These are phyloP conservation scores for Diarsia rubi DNA, from an alignment of 2,888 invertebrate species.

Conservation along the genomic window DNA sequence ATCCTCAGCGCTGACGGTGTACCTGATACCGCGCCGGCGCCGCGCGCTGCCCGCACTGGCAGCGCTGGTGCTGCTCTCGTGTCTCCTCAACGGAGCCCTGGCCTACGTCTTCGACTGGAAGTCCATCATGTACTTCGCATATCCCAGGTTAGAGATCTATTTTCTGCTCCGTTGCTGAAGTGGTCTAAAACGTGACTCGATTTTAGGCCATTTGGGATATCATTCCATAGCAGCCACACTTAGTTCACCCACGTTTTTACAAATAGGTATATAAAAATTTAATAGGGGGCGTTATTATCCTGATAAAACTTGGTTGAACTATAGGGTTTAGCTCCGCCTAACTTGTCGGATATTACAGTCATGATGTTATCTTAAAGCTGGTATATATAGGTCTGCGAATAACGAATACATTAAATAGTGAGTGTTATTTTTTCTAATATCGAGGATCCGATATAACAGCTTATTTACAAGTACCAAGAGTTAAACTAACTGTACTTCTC, in stretches of 20 bases:
- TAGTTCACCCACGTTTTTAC: no score
- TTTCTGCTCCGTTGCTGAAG: background rate
- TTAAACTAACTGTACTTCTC: background rate
- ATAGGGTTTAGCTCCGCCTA: background rate
- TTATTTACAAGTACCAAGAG: no score
- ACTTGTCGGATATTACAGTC: background rate
- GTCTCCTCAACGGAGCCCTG: slow-evolving; percentile 71
- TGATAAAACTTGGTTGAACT: background rate
- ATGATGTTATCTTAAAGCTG: background rate
- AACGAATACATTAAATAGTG: background rate
- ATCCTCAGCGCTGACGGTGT: slow-evolving; percentile 70
- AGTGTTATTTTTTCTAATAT: background rate
- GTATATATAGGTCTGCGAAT: background rate
- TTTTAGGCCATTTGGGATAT: background rate
- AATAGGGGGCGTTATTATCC: no score
- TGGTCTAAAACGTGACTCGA: background rate
- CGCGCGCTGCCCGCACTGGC: slow-evolving; percentile 67
- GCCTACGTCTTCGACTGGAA: slow-evolving; percentile 75
- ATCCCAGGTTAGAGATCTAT: slow-evolving; percentile 74
- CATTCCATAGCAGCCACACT: background rate
- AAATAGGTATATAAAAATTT: no score
- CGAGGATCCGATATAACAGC: background rate
- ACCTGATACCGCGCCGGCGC: slow-evolving; percentile 66
- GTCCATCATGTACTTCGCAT: slow-evolving; percentile 73
- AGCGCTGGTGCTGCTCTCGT: slow-evolving; percentile 63